Evolutionary conservation across 2,888 invertebrate genomes (phyloP), one percentile per base, ranked within the genome.

Genomic region (Machimus rusticus): DNA sequence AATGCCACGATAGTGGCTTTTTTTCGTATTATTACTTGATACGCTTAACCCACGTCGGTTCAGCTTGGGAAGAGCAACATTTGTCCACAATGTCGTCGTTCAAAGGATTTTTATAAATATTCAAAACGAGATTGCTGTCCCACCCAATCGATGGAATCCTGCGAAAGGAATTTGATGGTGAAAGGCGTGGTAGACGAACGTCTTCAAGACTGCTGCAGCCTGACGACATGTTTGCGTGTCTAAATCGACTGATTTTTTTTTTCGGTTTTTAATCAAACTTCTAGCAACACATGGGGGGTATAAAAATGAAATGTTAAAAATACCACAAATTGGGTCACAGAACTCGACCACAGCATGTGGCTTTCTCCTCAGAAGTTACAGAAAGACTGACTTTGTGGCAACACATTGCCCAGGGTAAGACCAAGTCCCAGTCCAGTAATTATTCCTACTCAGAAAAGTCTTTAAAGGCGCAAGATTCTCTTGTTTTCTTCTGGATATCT

Each of bases 21-120:
- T 34, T 39, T 14, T 14, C n/a, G 14, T 12, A 76, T n/a, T 34
- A 86, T 46, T 84, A 88, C 88, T 88, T 87, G 28, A 74, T 76
- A 55, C 87, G 78, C 51, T 87, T 87, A 28, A 88, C 46, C 88
- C 88, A 88, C 37, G 88, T 76, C 19, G 78, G 46, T 66, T 87
- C 87, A 0, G 23, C 46, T 12, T 34, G 85, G 14, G 39, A 37
- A 55, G 51, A 34, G 39, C 19, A 34, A 28, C 37, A 74, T 28
- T 66, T 66, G 31, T 16, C 19, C 57, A 57, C 12, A 66, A 39
- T 57, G 12, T 9, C 23, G 14, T 51, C 43, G 37, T 85, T 43
- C 51, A 90, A 88, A 55, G 90, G 90, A 89, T 90, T 91, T 88
- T 89, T 90, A 85, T 90, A 90, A 88, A 89, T 89, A 88, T 90